Percentiles rank a stretch among this genome's conserved stretches.
Conservation (phyloP, 2,888 invertebrate species). For the Athripsodes cinereus region DNA sequence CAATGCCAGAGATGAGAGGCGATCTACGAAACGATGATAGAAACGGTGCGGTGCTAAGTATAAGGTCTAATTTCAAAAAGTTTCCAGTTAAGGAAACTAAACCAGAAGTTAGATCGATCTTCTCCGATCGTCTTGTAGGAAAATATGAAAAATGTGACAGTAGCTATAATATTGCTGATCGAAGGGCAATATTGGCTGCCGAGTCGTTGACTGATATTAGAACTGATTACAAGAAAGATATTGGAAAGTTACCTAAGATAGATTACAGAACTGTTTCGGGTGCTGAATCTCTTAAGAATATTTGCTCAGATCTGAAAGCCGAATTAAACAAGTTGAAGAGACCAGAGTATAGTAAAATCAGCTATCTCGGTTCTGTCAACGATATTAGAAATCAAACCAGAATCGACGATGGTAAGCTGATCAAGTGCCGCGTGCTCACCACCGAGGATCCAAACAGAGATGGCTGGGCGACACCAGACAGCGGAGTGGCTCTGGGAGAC, state of each 20-base stretch:
- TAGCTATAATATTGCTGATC: slow-evolving; percentile 11
- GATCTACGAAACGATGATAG: slow-evolving; percentile 21
- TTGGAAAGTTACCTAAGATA: slow-evolving; percentile 12
- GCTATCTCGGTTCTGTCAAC: slow-evolving; percentile 16
- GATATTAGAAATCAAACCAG: slow-evolving; percentile 16
- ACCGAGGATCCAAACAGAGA: slow-evolving; percentile 31
- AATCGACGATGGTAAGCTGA: slow-evolving; percentile 6
- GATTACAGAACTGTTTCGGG: slow-evolving; percentile 10
- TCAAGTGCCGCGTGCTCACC: slow-evolving; percentile 37
- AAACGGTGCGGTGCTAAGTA: slow-evolving; percentile 4
- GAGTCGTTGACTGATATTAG: slow-evolving; percentile 17
- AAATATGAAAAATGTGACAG: slow-evolving; percentile 10
- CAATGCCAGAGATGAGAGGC: slow-evolving; percentile 20
- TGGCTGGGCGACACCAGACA: slow-evolving; percentile 24
- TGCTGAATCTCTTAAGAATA: slow-evolving; percentile 20
- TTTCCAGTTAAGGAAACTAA: slow-evolving; percentile 11
- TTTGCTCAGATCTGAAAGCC: slow-evolving; percentile 16
- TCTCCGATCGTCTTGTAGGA: slow-evolving; percentile 6
- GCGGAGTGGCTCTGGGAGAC: slow-evolving; percentile 37
- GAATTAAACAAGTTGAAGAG: slow-evolving; percentile 15
- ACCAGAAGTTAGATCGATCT: slow-evolving; percentile 13
- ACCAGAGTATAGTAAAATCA: slow-evolving; percentile 11
- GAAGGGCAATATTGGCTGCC: slow-evolving; percentile 12
- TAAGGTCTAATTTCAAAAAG: slow-evolving; percentile 12
- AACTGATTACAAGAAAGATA: slow-evolving; percentile 9